phyloP scores from a whole-genome alignment of 2,888 invertebrate species.

The Noctua pronuba region DNA sequence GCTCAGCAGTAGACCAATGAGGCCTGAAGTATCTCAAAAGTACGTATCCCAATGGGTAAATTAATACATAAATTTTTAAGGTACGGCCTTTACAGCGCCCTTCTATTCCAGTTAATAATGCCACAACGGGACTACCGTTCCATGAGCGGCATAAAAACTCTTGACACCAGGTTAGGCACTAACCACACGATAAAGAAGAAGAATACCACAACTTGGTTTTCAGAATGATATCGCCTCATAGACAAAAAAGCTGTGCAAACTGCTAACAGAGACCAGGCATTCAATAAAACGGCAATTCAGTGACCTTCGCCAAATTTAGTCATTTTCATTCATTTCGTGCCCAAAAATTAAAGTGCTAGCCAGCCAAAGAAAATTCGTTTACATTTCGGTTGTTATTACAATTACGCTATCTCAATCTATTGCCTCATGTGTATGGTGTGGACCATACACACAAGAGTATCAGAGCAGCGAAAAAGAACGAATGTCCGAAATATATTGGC shows the following conservation, averaged over 20 bases:
- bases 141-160: too few species aligned
- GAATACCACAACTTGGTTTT: background rate
- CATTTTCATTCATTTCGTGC: background rate
- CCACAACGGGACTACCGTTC: background rate
- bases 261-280: background rate
- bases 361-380: background rate
- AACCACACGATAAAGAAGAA: too few species aligned
- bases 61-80: background rate
- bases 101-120: background rate
- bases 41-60: background rate
- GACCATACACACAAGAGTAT: background rate
- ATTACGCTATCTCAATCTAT: background rate
- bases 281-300: constrained; percentile 2
- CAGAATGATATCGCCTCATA: background rate
- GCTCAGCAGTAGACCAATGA: background rate
- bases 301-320: background rate
- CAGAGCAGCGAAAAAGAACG: background rate
- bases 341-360: background rate
- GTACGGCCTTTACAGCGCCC: background rate
- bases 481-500: background rate
- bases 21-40: background rate
- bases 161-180: too few species aligned
- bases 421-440: background rate
- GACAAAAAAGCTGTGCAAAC: background rate
- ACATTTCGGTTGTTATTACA: background rate